Percentiles rank a stretch among this genome's conserved stretches.
These are phyloP conservation scores for Staurois parvus DNA, from an alignment of 2,797 vertebrate species.

Conservation along the genomic window DNA sequence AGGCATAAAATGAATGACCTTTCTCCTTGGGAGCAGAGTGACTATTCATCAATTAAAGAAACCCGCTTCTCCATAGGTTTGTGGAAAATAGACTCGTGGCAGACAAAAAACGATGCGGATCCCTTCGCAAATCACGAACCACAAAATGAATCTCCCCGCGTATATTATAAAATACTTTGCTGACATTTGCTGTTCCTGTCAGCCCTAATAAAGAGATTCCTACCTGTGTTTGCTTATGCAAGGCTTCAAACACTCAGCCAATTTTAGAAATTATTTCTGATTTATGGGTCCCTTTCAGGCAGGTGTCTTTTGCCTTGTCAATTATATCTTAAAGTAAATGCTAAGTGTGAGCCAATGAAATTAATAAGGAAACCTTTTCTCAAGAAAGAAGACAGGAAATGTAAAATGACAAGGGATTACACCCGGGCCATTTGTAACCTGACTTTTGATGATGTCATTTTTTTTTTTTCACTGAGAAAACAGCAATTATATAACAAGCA, in stretches of 20 bases:
- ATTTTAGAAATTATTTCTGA: conserved; percentile 86
- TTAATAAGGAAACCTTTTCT: conserved; percentile 80
- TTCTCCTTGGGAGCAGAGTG: conserved; percentile 29
- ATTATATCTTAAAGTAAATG: conserved; percentile 83
- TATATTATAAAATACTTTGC: conserved; percentile 74
- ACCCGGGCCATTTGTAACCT: background rate
- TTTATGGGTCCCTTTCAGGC: conserved; percentile 78
- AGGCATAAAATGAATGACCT: background rate
- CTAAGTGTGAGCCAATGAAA: conserved; percentile 81
- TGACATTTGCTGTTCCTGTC: conserved; percentile 82
- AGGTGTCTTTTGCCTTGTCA: conserved; percentile 81
- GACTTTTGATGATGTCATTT: conserved; percentile 8
- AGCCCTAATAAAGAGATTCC: conserved; percentile 83
- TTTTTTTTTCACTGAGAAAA: background rate
- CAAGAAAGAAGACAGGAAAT: conserved; percentile 30
- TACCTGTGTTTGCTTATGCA: conserved; percentile 85
- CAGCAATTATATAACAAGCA: background rate
- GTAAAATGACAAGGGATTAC: conserved; percentile 6
- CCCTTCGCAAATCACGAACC: conserved; percentile 62
- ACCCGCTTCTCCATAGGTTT: background rate
- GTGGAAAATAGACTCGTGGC: conserved; percentile 65
- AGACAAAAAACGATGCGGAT: conserved; percentile 60
- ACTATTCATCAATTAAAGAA: conserved; percentile 56
- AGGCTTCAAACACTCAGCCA: conserved; percentile 79
- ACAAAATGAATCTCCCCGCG: conserved; percentile 74